These are phyloP conservation scores for Oscheius myriophilus DNA, from an alignment of 2,888 invertebrate genomes.

Conservation along the genomic window DNA sequence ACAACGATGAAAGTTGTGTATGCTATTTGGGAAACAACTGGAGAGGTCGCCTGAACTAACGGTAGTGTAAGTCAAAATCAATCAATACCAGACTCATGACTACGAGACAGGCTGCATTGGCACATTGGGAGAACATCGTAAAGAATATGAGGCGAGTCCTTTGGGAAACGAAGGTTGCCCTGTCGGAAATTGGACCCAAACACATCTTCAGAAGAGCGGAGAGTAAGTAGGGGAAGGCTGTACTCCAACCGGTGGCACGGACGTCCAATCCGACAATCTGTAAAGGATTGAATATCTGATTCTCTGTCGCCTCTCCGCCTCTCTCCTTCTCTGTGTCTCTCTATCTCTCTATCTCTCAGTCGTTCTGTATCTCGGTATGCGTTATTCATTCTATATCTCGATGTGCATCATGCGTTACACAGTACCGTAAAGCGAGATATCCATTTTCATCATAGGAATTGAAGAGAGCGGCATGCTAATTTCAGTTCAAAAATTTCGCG, in stretches of 20 bases:
- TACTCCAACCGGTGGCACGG: conserved; percentile 36
- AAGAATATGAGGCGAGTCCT: conserved; percentile 49
- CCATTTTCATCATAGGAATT: too few relatives aligned
- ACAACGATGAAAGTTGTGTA: conserved; percentile 56
- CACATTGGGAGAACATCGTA: conserved; percentile 45
- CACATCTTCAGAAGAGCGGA: conserved; percentile 35
- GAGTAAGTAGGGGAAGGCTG: conserved; percentile 36
- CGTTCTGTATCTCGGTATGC: too few relatives aligned
- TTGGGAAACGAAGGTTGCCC: conserved; percentile 32
- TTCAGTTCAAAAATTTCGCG: too few relatives aligned
- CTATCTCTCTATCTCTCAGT: too few relatives aligned
- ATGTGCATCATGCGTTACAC: too few relatives aligned
- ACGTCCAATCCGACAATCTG: conserved; percentile 44
- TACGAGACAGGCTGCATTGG: conserved; percentile 47
- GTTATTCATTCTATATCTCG: too few relatives aligned
- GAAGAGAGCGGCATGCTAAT: too few relatives aligned
- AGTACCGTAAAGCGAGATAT: too few relatives aligned
- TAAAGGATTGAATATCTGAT: too few relatives aligned
- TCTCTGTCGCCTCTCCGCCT: too few relatives aligned
- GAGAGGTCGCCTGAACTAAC: conserved; percentile 10
- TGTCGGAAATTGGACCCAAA: conserved; percentile 40
- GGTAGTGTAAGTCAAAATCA: neutral
- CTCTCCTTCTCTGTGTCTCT: too few relatives aligned
- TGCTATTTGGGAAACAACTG: conserved; percentile 44
- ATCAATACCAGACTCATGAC: conserved; percentile 42